Conservation (phyloP, 2,888 invertebrate species). For the Odontocolon sp. region DNA sequence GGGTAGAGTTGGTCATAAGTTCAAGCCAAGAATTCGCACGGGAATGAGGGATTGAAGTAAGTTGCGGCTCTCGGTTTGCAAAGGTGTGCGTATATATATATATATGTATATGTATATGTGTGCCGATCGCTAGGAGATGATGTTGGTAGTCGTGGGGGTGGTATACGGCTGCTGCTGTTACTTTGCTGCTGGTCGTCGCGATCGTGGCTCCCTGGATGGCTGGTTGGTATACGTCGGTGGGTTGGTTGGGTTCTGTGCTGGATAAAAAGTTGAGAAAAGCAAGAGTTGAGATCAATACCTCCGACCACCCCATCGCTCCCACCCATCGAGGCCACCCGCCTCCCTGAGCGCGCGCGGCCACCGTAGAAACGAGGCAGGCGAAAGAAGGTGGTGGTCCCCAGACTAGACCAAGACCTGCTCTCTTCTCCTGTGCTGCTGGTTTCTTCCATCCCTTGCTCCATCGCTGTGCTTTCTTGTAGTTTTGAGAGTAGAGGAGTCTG, state of each 20-base stretch:
- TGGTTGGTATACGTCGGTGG: constrained; percentile 64
- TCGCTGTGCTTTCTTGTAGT: constrained; percentile 18
- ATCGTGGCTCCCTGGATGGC: constrained; percentile 64
- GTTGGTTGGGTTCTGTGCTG: constrained; percentile 72
- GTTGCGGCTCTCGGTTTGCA: constrained; percentile 66
- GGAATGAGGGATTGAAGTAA: constrained; percentile 79
- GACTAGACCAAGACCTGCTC: constrained; percentile 62
- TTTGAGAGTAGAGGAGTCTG: constrained; percentile 1
- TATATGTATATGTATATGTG: constrained; percentile 58
- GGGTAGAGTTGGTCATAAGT: constrained; percentile 76
- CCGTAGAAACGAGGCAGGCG: constrained; percentile 64
- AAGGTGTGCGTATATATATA: constrained; percentile 62
- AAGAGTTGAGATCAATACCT: constrained; percentile 81
- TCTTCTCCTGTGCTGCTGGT: constrained; percentile 31
- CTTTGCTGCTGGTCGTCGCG: constrained; percentile 58
- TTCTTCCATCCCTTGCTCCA: constrained; percentile 2
- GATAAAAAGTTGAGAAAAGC: constrained; percentile 81
- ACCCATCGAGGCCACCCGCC: constrained; percentile 53
- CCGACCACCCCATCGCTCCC: constrained; percentile 71
- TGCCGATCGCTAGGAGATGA: constrained; percentile 65
- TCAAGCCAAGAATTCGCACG: constrained; percentile 77
- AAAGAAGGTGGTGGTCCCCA: constrained; percentile 67
- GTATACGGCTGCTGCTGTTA: constrained; percentile 16
- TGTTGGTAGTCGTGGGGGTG: constrained; percentile 62
- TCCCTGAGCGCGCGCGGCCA: constrained; percentile 62